Percentiles rank a stretch among this genome's conserved stretches.
Evolutionary conservation across 2,797 vertebrate species (phyloP).

Genomic region (Chaetodon trifasciatus): DNA sequence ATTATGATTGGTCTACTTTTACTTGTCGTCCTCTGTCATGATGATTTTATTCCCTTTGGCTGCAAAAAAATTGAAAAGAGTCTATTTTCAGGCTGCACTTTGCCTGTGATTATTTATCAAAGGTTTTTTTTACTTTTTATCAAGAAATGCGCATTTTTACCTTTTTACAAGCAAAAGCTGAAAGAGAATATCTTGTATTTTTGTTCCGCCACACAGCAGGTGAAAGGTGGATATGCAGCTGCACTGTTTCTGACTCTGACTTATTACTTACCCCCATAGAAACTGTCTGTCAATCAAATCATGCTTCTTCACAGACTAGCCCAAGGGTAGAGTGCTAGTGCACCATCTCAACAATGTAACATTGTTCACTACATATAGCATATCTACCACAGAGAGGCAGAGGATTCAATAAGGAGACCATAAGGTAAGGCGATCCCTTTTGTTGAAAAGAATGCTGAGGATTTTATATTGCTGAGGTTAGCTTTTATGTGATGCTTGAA

Average conservation of each 20-base stretch:
- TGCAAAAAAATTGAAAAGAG: constrained; percentile 7
- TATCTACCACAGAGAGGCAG: constrained; percentile 74
- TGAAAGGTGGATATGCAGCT: constrained; percentile 72
- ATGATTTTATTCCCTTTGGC: constrained; percentile 41
- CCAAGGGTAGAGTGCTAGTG: constrained; percentile 73
- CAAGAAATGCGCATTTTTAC: constrained; percentile 37
- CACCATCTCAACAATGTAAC: constrained; percentile 80
- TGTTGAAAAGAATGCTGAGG: constrained; percentile 72
- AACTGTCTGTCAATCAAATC: constrained; percentile 82
- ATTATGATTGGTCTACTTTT: constrained; percentile 28
- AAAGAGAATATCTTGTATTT: constrained; percentile 61
- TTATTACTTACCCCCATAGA: constrained; percentile 78
- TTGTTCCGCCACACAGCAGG: constrained; percentile 60
- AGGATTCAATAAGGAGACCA: constrained; percentile 78
- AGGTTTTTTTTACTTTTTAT: constrained; percentile 9
- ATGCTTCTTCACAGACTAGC: constrained; percentile 76
- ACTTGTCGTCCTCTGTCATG: neutral
- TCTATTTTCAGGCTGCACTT: constrained; percentile 5
- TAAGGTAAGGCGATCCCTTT: constrained; percentile 77
- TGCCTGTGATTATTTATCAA: neutral
- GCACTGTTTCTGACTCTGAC: constrained; percentile 71
- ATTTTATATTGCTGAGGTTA: constrained; percentile 76
- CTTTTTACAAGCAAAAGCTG: constrained; percentile 25
- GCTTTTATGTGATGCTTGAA: constrained; percentile 78
- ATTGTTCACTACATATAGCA: constrained; percentile 82